Evolutionary conservation across 2,888 invertebrate species (phyloP), one percentile per base, ranked within the genome.

Genomic region (Watsonalla binaria): DNA sequence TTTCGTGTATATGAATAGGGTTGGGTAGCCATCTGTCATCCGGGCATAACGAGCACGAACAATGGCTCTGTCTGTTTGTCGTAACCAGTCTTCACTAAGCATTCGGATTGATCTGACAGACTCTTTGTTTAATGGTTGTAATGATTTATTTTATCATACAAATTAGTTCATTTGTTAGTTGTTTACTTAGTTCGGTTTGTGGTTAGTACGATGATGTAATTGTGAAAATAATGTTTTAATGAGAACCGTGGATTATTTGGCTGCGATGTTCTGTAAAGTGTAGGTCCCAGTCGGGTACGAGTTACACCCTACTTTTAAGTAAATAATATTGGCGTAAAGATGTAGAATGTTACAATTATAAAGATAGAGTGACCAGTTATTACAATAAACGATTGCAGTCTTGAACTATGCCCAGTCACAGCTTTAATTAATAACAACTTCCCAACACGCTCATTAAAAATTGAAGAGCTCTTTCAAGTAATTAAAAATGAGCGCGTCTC

Each of bases 401-500:
- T 70, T 60, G 60, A 58, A 65, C 63, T 58, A 62, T 69, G 67
- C 68, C 62, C 66, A 67, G 75, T 77, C 74, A 77, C 77, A 70
- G 67, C 65, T 70, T 76, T 76, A 76, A 79, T 78, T 76, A 78
- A 77, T 74, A 78, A 73, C 76, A 68, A 83, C 80, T 85, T 83
- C 63, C 74, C 71, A 83, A 84, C 78, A 77, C 66, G 71, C 75
- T 80, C 78, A 85, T 87, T 85, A 87, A 86, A 82, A 86, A 88
- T 87, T 82, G 76, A 86, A 82, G 75, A 74, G 76, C 80, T 77
- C 78, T 76, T 81, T 81, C 74, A 86, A 87, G 84, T 86, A 87
- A 89, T 89, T 89, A 88, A 88, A 88, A 87, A 89, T 89, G 87
- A 80, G 82, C 82, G 84, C 82, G 80, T 84, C 85, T 83, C 81